Percentiles rank a stretch among this genome's conserved stretches.
These are phyloP conservation scores for Alethe castanea DNA, from an alignment of 2,113 vertebrate species.

Conservation along the genomic window DNA sequence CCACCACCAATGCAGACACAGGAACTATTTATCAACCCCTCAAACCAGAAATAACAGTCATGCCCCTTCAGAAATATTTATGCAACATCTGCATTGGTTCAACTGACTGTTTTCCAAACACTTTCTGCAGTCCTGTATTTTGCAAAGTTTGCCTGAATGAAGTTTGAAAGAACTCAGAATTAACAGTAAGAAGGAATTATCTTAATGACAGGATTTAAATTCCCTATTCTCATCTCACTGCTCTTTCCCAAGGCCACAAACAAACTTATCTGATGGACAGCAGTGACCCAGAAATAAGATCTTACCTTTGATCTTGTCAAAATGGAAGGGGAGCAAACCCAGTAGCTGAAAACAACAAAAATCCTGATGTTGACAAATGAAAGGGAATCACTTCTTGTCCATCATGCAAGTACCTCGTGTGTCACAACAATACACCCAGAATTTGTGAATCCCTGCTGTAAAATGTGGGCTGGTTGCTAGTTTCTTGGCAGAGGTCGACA, in stretches of 20 bases:
- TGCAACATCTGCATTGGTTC: not conserved
- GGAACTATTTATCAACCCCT: not conserved
- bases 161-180: slow-evolving; percentile 58
- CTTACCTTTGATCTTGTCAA: slow-evolving; percentile 48
- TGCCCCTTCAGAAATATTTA: slow-evolving; percentile 5
- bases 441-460: not conserved
- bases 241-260: slow-evolving; percentile 32
- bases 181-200: slow-evolving; percentile 52
- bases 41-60: not conserved
- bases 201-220: slow-evolving; percentile 43
- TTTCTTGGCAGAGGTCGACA: not conserved
- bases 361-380: slow-evolving; percentile 25
- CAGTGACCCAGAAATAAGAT: slow-evolving; percentile 50
- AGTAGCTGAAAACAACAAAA: slow-evolving; percentile 40
- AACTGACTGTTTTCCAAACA: not conserved
- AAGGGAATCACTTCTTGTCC: slow-evolving; percentile 19
- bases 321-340: not conserved
- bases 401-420: not conserved
- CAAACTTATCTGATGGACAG: slow-evolving; percentile 32
- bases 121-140: not conserved
- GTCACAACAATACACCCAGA: not conserved
- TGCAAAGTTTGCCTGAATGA: slow-evolving; percentile 10
- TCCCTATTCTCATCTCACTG: not conserved
- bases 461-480: not conserved
- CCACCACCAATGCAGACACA: not conserved